These are phyloP conservation scores for Chymomyza amoena DNA, from an alignment of 2,888 invertebrate genomes.

Conservation along the genomic window DNA sequence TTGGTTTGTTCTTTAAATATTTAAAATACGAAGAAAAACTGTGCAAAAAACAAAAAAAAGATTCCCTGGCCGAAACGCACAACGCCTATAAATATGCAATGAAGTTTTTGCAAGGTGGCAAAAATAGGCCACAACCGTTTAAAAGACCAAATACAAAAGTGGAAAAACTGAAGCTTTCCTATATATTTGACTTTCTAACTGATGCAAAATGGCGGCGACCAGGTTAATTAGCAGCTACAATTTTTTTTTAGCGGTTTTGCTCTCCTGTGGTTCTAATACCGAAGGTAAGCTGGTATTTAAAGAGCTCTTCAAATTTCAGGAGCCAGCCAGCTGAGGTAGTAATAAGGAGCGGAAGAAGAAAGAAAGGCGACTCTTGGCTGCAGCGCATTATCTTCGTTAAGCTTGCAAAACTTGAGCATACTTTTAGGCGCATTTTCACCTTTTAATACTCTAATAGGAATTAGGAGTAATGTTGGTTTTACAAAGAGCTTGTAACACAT, in stretches of 20 bases:
- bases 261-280: neutral
- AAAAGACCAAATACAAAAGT: neutral
- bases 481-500: no score
- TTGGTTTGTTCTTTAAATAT: conserved; percentile 52
- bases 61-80: conserved; percentile 3
- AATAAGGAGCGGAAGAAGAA: neutral
- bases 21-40: conserved; percentile 55
- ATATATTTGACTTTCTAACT: conserved; percentile 64
- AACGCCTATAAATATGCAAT: conserved; percentile 64
- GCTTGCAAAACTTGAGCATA: neutral
- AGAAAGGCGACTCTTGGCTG: conserved; percentile 19
- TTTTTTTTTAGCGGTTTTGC: conserved; percentile 30
- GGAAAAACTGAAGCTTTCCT: neutral
- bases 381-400: conserved; percentile 4
- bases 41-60: conserved; percentile 26
- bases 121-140: neutral
- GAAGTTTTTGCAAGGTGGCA: conserved; percentile 38
- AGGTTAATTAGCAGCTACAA: conserved; percentile 68
- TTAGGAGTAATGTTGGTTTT: no score
- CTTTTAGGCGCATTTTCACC: neutral
- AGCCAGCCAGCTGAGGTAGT: neutral
- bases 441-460: neutral
- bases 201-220: conserved; percentile 25
- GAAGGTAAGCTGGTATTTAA: neutral
- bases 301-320: neutral